These are phyloP conservation scores for Heptranchias perlo DNA, from an alignment of 2,113 vertebrate species.

Conservation along the genomic window DNA sequence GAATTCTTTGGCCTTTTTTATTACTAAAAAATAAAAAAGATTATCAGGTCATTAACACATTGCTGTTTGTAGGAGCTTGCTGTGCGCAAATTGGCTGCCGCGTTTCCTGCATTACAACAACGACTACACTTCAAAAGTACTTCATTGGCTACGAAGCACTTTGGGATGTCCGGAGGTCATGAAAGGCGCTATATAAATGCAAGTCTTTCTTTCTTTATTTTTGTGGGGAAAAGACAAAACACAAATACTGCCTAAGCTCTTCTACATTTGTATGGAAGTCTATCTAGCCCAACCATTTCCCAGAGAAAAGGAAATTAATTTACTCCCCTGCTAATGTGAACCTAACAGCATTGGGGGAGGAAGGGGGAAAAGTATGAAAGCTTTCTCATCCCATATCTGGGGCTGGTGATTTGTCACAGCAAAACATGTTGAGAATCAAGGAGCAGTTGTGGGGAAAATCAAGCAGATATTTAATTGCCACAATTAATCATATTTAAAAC, in stretches of 20 bases:
- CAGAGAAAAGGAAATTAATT: too few relatives aligned
- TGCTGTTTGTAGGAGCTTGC: background rate
- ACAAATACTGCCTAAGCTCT: background rate
- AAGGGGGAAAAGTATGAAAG: too few relatives aligned
- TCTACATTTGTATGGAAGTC: background rate
- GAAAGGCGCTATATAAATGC: too few relatives aligned
- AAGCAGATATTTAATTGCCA: background rate
- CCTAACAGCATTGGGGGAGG: too few relatives aligned
- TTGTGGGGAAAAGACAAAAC: background rate
- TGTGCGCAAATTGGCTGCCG: background rate
- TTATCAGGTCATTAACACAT: background rate
- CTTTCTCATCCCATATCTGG: too few relatives aligned
- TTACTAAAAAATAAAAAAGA: background rate
- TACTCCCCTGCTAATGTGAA: too few relatives aligned
- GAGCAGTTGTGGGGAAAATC: background rate
- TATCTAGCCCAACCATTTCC: background rate
- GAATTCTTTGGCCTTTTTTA: background rate
- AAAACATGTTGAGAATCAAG: background rate
- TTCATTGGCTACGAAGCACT: too few relatives aligned
- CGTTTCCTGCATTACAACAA: too few relatives aligned
- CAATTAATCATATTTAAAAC: background rate
- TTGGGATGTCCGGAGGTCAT: too few relatives aligned
- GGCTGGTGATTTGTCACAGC: too few relatives aligned
- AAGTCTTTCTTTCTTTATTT: background rate
- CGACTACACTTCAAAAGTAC: too few relatives aligned